These are phyloP conservation scores for Mellilla xanthometata DNA, from an alignment of 2,888 invertebrate genomes.

Conservation along the genomic window DNA sequence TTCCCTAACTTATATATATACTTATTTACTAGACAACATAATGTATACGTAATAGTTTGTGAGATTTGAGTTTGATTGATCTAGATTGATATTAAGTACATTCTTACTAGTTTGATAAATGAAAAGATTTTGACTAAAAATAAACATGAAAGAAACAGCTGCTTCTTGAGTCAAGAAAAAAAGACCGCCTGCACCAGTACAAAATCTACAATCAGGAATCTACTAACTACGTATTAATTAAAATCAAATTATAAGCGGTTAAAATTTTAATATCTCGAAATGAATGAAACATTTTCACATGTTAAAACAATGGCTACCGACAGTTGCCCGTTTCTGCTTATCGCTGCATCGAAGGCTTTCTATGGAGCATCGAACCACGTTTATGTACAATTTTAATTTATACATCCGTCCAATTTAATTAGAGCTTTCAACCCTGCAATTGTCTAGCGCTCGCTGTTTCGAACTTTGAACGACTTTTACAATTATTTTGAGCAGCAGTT, in stretches of 20 bases:
- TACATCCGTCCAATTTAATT: slow-evolving; percentile 43
- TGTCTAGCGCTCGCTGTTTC: slow-evolving; percentile 8
- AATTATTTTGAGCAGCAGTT: slow-evolving; percentile 17
- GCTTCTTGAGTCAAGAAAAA: background rate
- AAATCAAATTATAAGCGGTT: slow-evolving; percentile 65
- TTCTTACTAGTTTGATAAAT: too few relatives aligned
- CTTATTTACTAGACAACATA: too few relatives aligned
- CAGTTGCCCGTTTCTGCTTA: slow-evolving; percentile 67
- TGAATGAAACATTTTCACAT: slow-evolving; percentile 63
- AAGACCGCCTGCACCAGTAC: slow-evolving; percentile 26
- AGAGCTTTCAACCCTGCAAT: slow-evolving; percentile 30
- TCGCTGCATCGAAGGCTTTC: slow-evolving; percentile 73
- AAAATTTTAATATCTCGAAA: slow-evolving; percentile 57
- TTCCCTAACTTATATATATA: too few relatives aligned
- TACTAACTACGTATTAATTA: slow-evolving; percentile 52
- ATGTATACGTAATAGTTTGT: too few relatives aligned
- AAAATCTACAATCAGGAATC: slow-evolving; percentile 16
- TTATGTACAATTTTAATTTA: slow-evolving; percentile 71
- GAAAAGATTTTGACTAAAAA: too few relatives aligned
- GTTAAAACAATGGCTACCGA: slow-evolving; percentile 76
- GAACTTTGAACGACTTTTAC: background rate
- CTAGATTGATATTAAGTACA: too few relatives aligned
- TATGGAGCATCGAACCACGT: slow-evolving; percentile 57
- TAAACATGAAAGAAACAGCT: background rate
- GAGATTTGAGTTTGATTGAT: too few relatives aligned